Percentiles rank a stretch among this genome's conserved stretches.
Evolutionary conservation across 2,888 invertebrate species (phyloP).

Genomic region (Zele albiditarsus): DNA sequence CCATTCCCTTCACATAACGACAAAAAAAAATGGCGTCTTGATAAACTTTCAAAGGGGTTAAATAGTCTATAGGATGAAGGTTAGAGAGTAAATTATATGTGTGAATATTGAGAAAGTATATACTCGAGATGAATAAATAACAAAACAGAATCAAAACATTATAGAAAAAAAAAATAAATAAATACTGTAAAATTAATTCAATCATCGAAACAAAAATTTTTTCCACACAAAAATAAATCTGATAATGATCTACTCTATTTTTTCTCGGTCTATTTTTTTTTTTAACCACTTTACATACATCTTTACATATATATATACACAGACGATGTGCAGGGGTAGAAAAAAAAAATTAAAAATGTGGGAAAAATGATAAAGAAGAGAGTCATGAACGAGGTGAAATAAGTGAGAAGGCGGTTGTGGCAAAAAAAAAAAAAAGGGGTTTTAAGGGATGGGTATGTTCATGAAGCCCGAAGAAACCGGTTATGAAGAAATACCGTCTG

Average conservation of each 20-base stretch:
- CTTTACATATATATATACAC: too few species aligned
- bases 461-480: conserved; percentile 64
- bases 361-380: conserved; percentile 31
- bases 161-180: too few species aligned
- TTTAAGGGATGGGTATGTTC: conserved; percentile 40
- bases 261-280: neutral
- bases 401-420: conserved; percentile 23
- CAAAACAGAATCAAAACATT: too few species aligned
- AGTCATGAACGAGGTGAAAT: conserved; percentile 4
- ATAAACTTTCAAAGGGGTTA: neutral
- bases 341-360: conserved; percentile 24
- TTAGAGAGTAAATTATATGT: conserved; percentile 36
- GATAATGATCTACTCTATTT: neutral
- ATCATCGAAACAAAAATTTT: too few species aligned
- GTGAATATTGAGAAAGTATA: too few species aligned
- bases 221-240: too few species aligned
- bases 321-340: neutral
- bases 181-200: too few species aligned
- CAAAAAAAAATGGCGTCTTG: conserved; percentile 24
- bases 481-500: conserved; percentile 73
- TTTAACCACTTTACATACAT: too few species aligned
- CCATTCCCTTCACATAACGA: too few species aligned
- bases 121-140: too few species aligned
- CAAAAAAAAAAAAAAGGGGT: conserved; percentile 27
- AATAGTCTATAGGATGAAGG: neutral